Evolutionary conservation across 2,888 invertebrate genomes (phyloP).

Genomic region (Diarsia dahlii): DNA sequence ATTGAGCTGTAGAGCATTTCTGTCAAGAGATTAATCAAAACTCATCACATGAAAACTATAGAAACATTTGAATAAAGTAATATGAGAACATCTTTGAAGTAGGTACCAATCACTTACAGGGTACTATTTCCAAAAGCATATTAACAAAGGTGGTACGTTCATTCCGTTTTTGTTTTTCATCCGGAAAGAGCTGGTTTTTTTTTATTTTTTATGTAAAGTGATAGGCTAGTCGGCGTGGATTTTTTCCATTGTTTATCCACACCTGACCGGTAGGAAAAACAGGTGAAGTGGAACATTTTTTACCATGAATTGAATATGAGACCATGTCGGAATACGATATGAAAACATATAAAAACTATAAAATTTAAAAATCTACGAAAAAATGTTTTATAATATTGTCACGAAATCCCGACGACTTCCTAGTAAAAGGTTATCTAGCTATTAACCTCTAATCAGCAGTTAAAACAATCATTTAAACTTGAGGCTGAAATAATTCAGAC

Average conservation of each 20-base stretch:
- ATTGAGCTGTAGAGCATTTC: conserved; percentile 18
- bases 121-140: background rate
- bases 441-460: conserved; percentile 35
- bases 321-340: conserved; percentile 3
- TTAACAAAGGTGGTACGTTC: background rate
- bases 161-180: background rate
- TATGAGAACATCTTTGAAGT: background rate
- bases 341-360: background rate
- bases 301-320: background rate
- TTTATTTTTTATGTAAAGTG: background rate
- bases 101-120: background rate
- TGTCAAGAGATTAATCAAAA: conserved; percentile 23
- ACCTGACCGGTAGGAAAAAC: background rate
- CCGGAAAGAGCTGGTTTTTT: background rate
- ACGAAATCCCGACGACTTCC: conserved; percentile 38
- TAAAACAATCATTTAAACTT: conserved; percentile 21
- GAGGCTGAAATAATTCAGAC: conserved; percentile 18
- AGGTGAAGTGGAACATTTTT: background rate
- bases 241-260: background rate
- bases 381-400: conserved; percentile 17
- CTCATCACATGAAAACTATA: background rate
- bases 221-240: background rate
- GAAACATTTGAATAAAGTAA: background rate
- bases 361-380: background rate
- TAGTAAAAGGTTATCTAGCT: conserved; percentile 15